A percentile compares a stretch with the other conserved stretches of the same genome.
These are phyloP conservation scores for Microplitis mediator DNA, from an alignment of 1,140 invertebrate genomes.

Conservation along the genomic window DNA sequence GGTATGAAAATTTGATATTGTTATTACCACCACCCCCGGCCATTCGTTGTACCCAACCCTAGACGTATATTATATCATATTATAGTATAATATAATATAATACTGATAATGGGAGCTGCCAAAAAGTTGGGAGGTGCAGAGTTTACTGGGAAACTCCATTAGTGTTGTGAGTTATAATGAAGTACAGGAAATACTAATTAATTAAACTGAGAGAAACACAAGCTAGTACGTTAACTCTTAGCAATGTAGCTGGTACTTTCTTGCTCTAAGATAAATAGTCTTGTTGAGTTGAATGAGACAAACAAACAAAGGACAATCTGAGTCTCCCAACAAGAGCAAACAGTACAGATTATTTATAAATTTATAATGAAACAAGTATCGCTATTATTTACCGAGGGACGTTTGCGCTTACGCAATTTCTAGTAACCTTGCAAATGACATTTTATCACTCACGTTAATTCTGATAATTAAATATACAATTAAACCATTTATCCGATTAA, in stretches of 20 bases:
- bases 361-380: too few relatives aligned
- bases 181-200: conserved; percentile 8
- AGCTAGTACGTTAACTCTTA: not conserved
- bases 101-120: not conserved
- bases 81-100: not conserved
- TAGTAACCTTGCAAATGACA: too few relatives aligned
- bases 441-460: too few relatives aligned
- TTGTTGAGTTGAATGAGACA: not conserved
- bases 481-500: too few relatives aligned
- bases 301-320: too few relatives aligned
- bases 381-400: too few relatives aligned
- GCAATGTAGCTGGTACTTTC: not conserved
- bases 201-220: conserved; percentile 1
- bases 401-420: too few relatives aligned
- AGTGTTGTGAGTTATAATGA: not conserved
- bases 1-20: conserved; percentile 48
- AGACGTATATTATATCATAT: not conserved
- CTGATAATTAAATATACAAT: too few relatives aligned
- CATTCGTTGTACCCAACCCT: too few relatives aligned
- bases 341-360: too few relatives aligned
- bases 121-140: not conserved
- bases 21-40: not conserved
- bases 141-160: not conserved
- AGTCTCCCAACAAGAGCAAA: too few relatives aligned
- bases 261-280: not conserved